Evolutionary conservation across 2,888 invertebrate species (phyloP).

Genomic region (Mactromeris polynyma): DNA sequence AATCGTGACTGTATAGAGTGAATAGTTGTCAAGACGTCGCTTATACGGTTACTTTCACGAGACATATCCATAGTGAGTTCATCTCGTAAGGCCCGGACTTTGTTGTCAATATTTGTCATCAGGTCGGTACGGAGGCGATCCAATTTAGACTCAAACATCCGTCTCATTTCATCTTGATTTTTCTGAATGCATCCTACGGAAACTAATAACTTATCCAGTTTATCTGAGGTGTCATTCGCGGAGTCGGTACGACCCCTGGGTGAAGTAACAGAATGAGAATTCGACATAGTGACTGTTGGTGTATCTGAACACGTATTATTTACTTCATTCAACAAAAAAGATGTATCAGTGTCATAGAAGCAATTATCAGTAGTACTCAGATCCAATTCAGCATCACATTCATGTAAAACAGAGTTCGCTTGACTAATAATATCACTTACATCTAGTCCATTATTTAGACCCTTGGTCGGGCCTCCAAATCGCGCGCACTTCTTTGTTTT

Average conservation of each 20-base stretch:
- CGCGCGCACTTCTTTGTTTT: neutral
- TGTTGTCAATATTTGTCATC: constrained; percentile 41
- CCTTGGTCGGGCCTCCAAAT: neutral
- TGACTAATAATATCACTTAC: constrained; percentile 11
- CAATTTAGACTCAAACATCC: constrained; percentile 44
- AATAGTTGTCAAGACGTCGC: constrained; percentile 33
- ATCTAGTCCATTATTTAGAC: neutral
- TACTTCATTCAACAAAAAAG: neutral
- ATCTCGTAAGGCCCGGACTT: constrained; percentile 40
- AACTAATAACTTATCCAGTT: neutral
- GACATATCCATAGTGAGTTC: constrained; percentile 35
- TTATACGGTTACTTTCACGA: constrained; percentile 34
- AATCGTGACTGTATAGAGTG: constrained; percentile 42
- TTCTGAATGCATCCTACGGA: neutral
- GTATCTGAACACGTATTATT: neutral
- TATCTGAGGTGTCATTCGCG: neutral
- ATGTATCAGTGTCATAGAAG: too few relatives aligned
- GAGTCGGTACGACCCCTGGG: neutral
- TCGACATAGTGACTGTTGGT: neutral
- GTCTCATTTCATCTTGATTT: constrained; percentile 39
- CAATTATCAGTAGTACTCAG: neutral
- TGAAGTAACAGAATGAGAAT: neutral
- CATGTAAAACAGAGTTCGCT: constrained; percentile 1
- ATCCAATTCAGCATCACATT: neutral
- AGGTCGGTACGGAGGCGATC: constrained; percentile 38